Evolutionary conservation across 2,797 vertebrate genomes (phyloP).

Genomic region (Petrocephalus sullivani): DNA sequence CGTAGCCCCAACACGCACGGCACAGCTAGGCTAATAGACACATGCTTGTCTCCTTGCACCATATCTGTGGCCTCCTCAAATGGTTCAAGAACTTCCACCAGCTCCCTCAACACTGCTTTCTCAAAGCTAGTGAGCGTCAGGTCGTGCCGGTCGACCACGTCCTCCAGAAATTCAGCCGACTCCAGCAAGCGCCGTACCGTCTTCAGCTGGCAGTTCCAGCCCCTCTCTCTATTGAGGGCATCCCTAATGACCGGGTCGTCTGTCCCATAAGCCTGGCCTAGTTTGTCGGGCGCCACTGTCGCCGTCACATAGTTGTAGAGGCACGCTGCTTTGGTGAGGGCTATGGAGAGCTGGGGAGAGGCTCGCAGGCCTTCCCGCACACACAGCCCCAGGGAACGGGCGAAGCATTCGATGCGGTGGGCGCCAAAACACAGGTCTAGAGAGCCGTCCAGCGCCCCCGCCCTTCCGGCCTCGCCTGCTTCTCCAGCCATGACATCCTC

Average conservation of each 20-base stretch:
- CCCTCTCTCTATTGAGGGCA: constrained; percentile 33
- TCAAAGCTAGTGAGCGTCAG: constrained; percentile 54
- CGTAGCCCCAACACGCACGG: constrained; percentile 70
- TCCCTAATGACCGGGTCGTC: constrained; percentile 33
- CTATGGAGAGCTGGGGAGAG: constrained; percentile 56
- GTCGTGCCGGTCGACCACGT: constrained; percentile 64
- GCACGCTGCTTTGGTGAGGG: constrained; percentile 60
- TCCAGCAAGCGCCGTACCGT: constrained; percentile 65
- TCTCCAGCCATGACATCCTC: constrained; percentile 35
- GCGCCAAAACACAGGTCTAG: constrained; percentile 60
- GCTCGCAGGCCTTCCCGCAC: constrained; percentile 60
- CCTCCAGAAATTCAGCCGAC: constrained; percentile 68
- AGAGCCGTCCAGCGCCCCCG: constrained; percentile 42
- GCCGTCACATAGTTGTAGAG: constrained; percentile 69
- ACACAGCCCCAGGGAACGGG: constrained; percentile 61
- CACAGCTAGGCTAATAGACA: constrained; percentile 67
- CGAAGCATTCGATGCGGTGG: constrained; percentile 66
- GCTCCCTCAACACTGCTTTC: constrained; percentile 59
- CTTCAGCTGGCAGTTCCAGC: constrained; percentile 70
- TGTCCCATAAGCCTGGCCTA: constrained; percentile 61
- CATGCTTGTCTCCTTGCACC: constrained; percentile 64
- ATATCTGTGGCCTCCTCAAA: constrained; percentile 74
- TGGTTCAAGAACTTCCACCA: constrained; percentile 66
- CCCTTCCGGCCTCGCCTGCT: constrained; percentile 33
- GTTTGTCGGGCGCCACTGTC: constrained; percentile 67